Evolutionary conservation across 2,797 vertebrate species (phyloP), one percentile per base, ranked within the genome.

Genomic region (Heteromormyrus szaboi): DNA sequence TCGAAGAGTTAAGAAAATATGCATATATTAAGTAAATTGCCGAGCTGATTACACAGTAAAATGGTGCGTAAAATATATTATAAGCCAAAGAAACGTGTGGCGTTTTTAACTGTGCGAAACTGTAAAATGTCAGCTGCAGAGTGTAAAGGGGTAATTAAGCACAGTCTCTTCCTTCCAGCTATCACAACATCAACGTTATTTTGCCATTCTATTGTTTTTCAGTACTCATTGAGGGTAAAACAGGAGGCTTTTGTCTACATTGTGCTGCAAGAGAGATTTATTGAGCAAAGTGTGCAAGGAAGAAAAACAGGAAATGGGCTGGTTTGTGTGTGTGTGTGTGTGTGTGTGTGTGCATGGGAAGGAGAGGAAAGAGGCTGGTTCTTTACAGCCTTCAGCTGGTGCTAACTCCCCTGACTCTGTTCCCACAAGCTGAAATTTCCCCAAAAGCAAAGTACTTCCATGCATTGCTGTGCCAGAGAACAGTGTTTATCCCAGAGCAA

Each of bases 271-370:
- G 89, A 85, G 86, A 89, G 89, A 89, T 89, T 89, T 89, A 87
- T 89, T 59, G 54, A 88, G 54, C 79, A 86, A 51, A 86, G 62
- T 46, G 48, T 54, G 76, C 11, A 46, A 53, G 89, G 89, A 89
- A 85, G 89, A 88, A 90, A 90, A 90, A 88, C 87, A 90, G 89
- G 81, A 62, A 89, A 50, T 53, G 17, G 22, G 85, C 59, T 68
- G n/a, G 3, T 51, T 11, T 51, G 50, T 51, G 54, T 88, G 88
- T 79, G 89, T 86, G 86, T 88, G 83, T 88, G 50, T 88, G 88
- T 37, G 29, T 25, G 33, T 50, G 33, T 62, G 25, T 76, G 87
- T 53, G 85, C 86, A 53, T 17, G 65, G 87, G 51, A 33, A 53
- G 86, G 87, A 51, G n/a, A 85, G 86, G 87, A 76, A 86, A 83